These are phyloP conservation scores for Paraplagusia blochii DNA, from an alignment of 2,113 vertebrate species.

Conservation along the genomic window DNA sequence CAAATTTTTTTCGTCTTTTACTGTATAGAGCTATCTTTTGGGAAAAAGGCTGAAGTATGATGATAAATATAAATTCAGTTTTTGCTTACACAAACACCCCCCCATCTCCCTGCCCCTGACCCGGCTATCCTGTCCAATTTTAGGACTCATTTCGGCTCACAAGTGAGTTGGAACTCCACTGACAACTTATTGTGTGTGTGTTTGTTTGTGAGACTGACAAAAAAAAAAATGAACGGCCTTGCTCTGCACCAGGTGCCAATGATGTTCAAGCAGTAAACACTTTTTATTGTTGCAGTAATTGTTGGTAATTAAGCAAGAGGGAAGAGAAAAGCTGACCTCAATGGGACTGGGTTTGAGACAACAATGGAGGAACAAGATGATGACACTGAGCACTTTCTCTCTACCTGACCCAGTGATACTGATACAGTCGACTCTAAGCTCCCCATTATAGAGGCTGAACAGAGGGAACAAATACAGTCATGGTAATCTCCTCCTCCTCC, in stretches of 20 bases:
- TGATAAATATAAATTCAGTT: no score
- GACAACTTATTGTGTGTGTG: neutral
- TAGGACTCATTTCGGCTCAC: no score
- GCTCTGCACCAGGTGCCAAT: constrained; percentile 21
- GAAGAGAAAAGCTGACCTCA: constrained; percentile 46
- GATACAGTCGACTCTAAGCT: constrained; percentile 54
- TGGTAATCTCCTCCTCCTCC: constrained; percentile 34
- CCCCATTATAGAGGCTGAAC: constrained; percentile 13
- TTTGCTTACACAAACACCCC: no score
- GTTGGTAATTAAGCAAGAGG: constrained; percentile 56
- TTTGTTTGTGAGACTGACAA: constrained; percentile 8
- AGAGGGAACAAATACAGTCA: constrained; percentile 33
- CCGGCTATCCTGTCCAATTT: no score
- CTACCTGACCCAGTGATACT: constrained; percentile 47
- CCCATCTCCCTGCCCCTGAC: no score
- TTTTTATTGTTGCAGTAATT: constrained; percentile 40
- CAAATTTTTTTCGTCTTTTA: no score
- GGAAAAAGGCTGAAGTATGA: no score
- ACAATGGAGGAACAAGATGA: constrained; percentile 54
- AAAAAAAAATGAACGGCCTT: constrained; percentile 37
- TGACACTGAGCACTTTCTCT: constrained; percentile 69
- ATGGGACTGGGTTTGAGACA: constrained; percentile 28
- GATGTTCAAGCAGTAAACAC: constrained; percentile 22
- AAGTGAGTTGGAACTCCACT: constrained; percentile 35
- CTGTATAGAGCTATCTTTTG: no score